Base-by-base conservation (phyloP, 1,140 invertebrate species). In the Pemphigus obesinymphae region DNA sequence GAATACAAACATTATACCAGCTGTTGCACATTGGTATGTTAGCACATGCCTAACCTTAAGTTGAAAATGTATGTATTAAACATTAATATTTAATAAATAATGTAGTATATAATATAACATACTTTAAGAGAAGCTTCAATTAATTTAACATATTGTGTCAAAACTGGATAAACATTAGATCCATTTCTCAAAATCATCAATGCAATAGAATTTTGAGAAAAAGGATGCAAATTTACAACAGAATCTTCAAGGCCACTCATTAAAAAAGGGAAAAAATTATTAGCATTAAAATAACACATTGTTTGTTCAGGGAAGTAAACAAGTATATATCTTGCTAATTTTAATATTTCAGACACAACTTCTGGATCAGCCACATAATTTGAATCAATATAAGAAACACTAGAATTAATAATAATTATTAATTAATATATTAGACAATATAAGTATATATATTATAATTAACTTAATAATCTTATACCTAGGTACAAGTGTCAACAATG, bases 141-240 rank as follows among this genome's bases (percentile, higher is more conserved):
- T 43, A 80, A 80, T 80, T 80, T 80, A 26, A 80, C 37, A 80
- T 80, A 80, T n/a, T 80, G 76, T 26, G 76, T 80, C 31, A 80
- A 63, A 17, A 80, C 55, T 61, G 76, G 55, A 43, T 63, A 80
- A 45, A 80, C 37, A n/a, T 80, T 53, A 29, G 76, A 58, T 43
- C 76, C 76, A 61, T 80, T 20, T 45, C 63, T 80, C 3, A 80
- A 43, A n/a, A 80, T 80, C 76, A 80, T 80, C 43, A 80, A 80
- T 43, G 53, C 55, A 61, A 80, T 61, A 29, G 76, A 80, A 63
- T 63, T 80, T 80, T 80, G 55, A 61, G 76, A 37, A 43, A 80
- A 80, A 17, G 76, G 76, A 31, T 80, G 76, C 63, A 80, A 80
- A 80, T 80, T 63, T 29, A 80, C 55, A 10, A 45, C 37, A 40